Evolutionary conservation across 1,140 invertebrate genomes (phyloP).

Genomic region (Glossosoma conforme): DNA sequence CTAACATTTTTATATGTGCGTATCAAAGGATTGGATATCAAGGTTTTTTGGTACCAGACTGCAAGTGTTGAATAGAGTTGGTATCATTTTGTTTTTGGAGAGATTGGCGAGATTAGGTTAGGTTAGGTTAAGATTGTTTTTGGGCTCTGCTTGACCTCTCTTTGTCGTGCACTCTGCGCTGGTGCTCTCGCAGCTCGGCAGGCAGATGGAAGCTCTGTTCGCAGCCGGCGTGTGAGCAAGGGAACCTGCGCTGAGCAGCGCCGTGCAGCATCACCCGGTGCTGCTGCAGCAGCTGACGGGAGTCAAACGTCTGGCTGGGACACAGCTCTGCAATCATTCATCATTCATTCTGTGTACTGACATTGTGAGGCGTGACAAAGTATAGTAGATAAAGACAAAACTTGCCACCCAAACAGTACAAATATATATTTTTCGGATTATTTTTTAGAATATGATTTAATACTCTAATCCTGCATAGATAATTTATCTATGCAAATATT

Average conservation of each 20-base stretch:
- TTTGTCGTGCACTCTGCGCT: neutral
- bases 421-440: neutral
- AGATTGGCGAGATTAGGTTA: neutral
- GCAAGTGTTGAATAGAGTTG: neutral
- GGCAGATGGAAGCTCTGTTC: neutral
- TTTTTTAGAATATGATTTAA: too few relatives aligned
- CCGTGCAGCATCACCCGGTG: neutral
- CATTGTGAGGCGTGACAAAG: too few relatives aligned
- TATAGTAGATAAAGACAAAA: too few relatives aligned
- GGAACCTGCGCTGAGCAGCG: neutral
- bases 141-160: neutral
- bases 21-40: neutral
- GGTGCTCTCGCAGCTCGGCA: neutral
- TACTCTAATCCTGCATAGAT: too few relatives aligned
- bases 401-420: neutral
- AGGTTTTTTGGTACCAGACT: neutral
- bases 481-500: neutral
- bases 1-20: neutral
- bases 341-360: too few relatives aligned
- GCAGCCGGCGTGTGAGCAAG: neutral
- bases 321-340: neutral
- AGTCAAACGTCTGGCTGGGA: neutral
- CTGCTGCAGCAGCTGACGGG: neutral
- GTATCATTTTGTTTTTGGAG: neutral
- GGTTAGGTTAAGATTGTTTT: neutral